A percentile compares a stretch with the other conserved stretches of the same genome.
These are phyloP conservation scores for Phortica okadai DNA, from an alignment of 2,888 invertebrate species.

Conservation along the genomic window DNA sequence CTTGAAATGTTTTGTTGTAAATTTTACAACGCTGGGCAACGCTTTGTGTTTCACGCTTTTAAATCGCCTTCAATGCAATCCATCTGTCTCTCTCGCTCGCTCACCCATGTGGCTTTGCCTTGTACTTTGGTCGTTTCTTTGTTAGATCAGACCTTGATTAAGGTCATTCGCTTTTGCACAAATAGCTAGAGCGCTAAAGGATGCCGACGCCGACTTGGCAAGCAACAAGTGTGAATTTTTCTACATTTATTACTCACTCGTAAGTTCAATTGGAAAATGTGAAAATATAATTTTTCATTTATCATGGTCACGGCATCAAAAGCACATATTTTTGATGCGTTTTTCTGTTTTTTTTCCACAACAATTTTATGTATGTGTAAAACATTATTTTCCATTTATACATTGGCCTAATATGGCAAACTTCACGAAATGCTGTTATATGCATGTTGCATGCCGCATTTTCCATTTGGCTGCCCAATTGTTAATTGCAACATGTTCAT, in stretches of 20 bases:
- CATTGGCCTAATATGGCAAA: constrained; percentile 2
- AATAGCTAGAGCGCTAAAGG: constrained; percentile 46
- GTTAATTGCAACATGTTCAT: neutral
- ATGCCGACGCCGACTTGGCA: constrained; percentile 30
- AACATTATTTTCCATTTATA: neutral
- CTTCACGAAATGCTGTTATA: neutral
- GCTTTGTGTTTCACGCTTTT: constrained; percentile 1
- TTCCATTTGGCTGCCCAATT: constrained; percentile 18
- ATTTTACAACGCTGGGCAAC: constrained; percentile 7
- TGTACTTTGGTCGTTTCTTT: constrained; percentile 33
- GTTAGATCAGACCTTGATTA: constrained; percentile 71
- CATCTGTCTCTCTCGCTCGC: neutral
- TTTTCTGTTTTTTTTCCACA: neutral
- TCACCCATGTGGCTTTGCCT: neutral
- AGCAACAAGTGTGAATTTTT: neutral
- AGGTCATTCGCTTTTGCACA: constrained; percentile 71
- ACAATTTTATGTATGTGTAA: neutral
- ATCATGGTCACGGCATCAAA: constrained; percentile 40
- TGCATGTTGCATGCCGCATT: constrained; percentile 8
- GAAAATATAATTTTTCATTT: constrained; percentile 39
- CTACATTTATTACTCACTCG: neutral
- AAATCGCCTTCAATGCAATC: neutral
- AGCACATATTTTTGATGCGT: constrained; percentile 41
- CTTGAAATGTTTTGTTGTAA: neutral
- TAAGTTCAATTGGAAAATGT: neutral